Evolutionary conservation across 2,113 vertebrate genomes (phyloP), one percentile per base, ranked within the genome.

Genomic region (Suricata suricatta): DNA sequence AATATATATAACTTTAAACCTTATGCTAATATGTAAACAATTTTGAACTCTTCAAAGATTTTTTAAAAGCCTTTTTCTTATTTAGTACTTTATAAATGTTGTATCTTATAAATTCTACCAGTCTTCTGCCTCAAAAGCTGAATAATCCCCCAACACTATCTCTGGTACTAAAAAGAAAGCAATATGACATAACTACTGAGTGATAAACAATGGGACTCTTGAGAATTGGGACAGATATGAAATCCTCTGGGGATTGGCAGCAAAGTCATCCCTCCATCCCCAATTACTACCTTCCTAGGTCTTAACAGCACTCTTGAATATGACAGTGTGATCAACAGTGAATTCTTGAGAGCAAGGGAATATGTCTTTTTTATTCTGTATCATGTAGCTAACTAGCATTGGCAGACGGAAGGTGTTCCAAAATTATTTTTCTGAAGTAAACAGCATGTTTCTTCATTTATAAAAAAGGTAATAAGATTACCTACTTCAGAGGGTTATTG

Each of bases 401-500:
- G 38, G 25, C 47, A 92, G 31, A 71, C 10, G n/a, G 33, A 54
- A 83, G 21, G 64, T 77, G 13, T 41, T 84, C 35, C 41, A 44
- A 50, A 81, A 82, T 47, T 74, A 82, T 71, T 86, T 97, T 88
- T 92, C 54, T 57, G 2, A 64, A 87, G 16, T 68, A 88, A 95
- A 89, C 21, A 94, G 11, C 47, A 38, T 38, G 50, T 93, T 69
- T 96, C 44, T 93, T 79, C 35, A 92, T 17, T 80, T 94, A 31
- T 84, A 84, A 95, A 84, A 95, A 96, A 97, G 54, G 13, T 81
- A 88, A 54, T 16, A 87, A 72, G 35, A 94, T 83, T 64, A 82
- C 64, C n/a, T 79, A 74, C 13, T 92, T 83, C 38, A 71, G 7
- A 95, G 60, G 7, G 25, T 33, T 79, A 92, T 0, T 79, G 13